phyloP scores from a whole-genome alignment of 2,113 vertebrate genomes.

The Malaclemys terrapin region DNA sequence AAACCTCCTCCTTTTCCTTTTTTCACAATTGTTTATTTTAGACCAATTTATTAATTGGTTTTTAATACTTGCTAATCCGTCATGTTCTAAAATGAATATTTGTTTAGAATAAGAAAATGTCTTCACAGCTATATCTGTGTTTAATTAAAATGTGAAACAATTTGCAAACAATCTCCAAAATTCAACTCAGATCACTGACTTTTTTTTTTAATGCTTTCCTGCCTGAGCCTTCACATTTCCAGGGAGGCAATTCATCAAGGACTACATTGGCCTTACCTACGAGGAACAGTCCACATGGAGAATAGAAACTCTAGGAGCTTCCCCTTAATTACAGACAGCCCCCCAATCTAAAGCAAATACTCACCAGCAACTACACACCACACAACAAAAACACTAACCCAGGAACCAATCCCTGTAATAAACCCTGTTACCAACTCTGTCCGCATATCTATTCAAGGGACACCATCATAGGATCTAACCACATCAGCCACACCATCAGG shows the following conservation, averaged over 20 bases:
- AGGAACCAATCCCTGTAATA: no score
- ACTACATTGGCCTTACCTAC: background rate
- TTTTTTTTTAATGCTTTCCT: background rate
- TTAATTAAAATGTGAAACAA: background rate
- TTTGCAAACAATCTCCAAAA: background rate
- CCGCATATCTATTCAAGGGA: no score
- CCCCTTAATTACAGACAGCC: background rate
- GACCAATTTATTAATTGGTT: background rate
- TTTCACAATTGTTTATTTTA: background rate
- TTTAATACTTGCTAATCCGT: slow-evolving; percentile 3
- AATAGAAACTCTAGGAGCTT: background rate
- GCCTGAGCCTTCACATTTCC: background rate
- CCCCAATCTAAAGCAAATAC: no score
- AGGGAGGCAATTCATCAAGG: background rate
- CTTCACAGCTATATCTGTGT: background rate
- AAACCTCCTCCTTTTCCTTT: background rate
- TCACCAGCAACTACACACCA: no score
- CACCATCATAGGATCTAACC: no score
- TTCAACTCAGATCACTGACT: background rate
- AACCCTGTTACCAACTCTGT: no score
- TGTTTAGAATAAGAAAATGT: background rate
- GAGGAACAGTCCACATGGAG: background rate
- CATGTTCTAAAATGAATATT: background rate
- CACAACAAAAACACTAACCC: no score
- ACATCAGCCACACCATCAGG: no score